Evolutionary conservation across 64 coral and sea anemone genomes (phyloP).

Genomic region (Stichodactyla helianthus): DNA sequence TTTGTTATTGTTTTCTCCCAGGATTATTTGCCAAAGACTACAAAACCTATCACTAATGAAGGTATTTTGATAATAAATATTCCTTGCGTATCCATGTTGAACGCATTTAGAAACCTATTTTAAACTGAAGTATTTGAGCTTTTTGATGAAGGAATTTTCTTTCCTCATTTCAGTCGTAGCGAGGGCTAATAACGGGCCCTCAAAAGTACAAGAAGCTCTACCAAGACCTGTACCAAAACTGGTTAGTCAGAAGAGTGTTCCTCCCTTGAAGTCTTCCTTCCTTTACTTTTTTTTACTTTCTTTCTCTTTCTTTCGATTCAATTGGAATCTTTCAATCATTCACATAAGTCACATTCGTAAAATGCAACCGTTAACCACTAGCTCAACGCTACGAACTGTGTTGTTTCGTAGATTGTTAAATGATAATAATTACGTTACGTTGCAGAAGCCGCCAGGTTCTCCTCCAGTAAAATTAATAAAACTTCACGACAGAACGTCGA

Average conservation of each 20-base stretch:
- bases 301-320: background rate
- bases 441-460: constrained; percentile 79
- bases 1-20: background rate
- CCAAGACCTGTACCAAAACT: constrained; percentile 87
- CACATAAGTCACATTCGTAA: too few relatives aligned
- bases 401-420: too few relatives aligned
- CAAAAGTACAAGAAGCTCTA: constrained; percentile 48
- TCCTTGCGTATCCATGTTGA: background rate
- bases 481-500: constrained; percentile 51
- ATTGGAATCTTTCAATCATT: too few relatives aligned
- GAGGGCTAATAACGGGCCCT: constrained; percentile 18
- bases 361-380: background rate
- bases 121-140: too few relatives aligned
- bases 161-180: constrained; percentile 15
- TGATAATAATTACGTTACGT: background rate
- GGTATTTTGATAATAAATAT: background rate
- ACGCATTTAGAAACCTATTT: too few relatives aligned
- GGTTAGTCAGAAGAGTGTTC: constrained; percentile 41
- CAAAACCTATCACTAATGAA: background rate
- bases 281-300: background rate
- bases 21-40: constrained; percentile 8
- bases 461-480: constrained; percentile 13
- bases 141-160: background rate
- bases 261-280: background rate
- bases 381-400: too few relatives aligned